Conservation (phyloP, 2,888 invertebrate genomes). For the Lasius platythorax region DNA sequence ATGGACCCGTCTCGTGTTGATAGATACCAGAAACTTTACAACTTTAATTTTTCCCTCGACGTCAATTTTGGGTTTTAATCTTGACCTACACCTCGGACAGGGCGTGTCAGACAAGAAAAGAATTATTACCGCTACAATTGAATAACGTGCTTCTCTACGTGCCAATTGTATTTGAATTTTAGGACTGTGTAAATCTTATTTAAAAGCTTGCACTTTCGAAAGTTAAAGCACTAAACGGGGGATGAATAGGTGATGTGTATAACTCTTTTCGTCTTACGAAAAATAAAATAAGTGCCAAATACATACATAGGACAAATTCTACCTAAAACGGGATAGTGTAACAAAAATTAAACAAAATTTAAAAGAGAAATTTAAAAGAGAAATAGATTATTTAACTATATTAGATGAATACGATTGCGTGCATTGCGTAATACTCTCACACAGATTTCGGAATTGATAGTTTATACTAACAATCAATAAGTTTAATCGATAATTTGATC, state of each 20-base stretch:
- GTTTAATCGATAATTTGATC: slow-evolving; percentile 11
- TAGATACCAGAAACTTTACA: slow-evolving; percentile 81
- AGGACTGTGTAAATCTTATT: slow-evolving; percentile 25
- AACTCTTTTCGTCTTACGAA: background rate
- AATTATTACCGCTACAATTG: slow-evolving; percentile 58
- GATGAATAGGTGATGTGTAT: background rate
- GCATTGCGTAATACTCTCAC: background rate
- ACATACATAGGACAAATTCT: background rate
- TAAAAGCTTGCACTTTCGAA: background rate
- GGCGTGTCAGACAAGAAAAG: slow-evolving; percentile 52
- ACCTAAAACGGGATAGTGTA: background rate
- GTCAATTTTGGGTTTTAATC: slow-evolving; percentile 79
- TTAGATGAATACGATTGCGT: background rate
- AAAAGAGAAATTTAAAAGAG: background rate
- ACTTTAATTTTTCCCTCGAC: slow-evolving; percentile 78
- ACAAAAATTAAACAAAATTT: background rate
- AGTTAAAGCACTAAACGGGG: background rate
- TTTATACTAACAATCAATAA: background rate
- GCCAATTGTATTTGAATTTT: slow-evolving; percentile 20
- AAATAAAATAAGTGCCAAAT: background rate
- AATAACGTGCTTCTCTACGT: slow-evolving; percentile 29
- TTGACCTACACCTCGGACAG: slow-evolving; percentile 60
- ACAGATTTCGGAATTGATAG: background rate
- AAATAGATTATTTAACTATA: background rate
- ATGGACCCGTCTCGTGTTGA: slow-evolving; percentile 80